Base-by-base conservation (phyloP, 2,113 vertebrate genomes). In the Erythrocercus mccallii region DNA sequence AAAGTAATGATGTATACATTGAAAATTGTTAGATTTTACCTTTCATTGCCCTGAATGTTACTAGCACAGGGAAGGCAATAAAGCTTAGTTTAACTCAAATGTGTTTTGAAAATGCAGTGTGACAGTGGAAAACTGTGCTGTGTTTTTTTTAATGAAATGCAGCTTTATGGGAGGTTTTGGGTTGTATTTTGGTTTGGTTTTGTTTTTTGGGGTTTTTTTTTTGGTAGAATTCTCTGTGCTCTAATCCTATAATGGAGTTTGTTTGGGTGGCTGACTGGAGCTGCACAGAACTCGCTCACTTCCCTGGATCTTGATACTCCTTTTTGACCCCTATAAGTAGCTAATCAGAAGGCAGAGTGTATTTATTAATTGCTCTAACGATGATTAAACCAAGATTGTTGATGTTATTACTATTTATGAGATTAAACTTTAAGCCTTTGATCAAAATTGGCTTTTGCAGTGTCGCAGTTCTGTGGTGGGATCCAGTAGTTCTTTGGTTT, bases 121-220 rank as follows among this genome's bases (percentile, higher is more conserved):
- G 47, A 27, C 28, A 66, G 23, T 45, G 69, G 23, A 15, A 68
- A 71, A 33, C 28, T 64, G 23, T 70, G 44, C 10, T 12, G 25
- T 54, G 5, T 13, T 48, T 38, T 56, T 69, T 58, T 40, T 48
- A 65, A 82, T 31, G 54, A 54, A 84, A 53, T 53, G 33, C 22
- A 62, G 3, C 30, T 65, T 65, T 1, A 20, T 47, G 27, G 1
- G 6, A 2, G 3, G 7, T 3, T 24, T 47, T 4, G 22, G 22
- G 15, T 31, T 69, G 9, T 40, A 10, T 38, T 78, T 45, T 53
- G 18, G 5, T 44, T 57, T 35, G 16, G 10, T 31, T 37, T 16
- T 5, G 2, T 17, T 48, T 40, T 42, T 16, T 35, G 27, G 11
- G 21, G 17, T 30, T n/a, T 28, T 61, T 61, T 20, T 44, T 17